Evolutionary conservation across 2,888 invertebrate species (phyloP).

Genomic region (Cephus runcator): DNA sequence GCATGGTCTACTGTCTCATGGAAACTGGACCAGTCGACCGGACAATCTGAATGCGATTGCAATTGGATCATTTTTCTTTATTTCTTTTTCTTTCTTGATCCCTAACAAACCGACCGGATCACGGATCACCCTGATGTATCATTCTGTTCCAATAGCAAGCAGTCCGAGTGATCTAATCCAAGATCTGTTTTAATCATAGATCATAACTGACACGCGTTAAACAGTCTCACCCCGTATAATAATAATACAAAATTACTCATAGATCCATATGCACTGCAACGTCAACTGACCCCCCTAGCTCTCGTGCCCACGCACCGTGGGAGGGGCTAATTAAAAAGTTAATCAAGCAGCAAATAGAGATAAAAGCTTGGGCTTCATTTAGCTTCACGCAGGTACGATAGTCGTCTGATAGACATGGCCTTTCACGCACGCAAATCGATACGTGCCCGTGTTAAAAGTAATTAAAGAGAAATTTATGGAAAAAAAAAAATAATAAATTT

Average conservation of each 20-base stretch:
- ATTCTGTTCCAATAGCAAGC: neutral
- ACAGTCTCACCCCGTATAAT: neutral
- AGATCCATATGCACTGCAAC: neutral
- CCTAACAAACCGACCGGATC: neutral
- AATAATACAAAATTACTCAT: neutral
- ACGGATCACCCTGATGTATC: neutral
- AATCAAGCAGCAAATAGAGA: slow-evolving; percentile 38
- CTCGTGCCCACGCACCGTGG: slow-evolving; percentile 5
- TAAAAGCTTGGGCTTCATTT: slow-evolving; percentile 32
- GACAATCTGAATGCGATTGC: neutral
- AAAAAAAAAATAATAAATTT: neutral
- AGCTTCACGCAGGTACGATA: slow-evolving; percentile 8
- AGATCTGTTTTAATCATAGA: neutral
- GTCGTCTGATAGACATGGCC: neutral
- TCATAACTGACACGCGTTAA: neutral
- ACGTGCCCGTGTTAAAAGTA: neutral
- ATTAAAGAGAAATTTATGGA: neutral
- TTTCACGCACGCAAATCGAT: neutral
- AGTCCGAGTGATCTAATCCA: neutral
- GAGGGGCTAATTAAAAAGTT: slow-evolving; percentile 39
- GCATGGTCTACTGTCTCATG: neutral
- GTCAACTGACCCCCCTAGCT: neutral
- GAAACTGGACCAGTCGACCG: neutral
- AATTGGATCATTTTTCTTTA: neutral
- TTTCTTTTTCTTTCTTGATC: neutral